Evolutionary conservation across 30 jellyfish, hydroid and myxozoan genomes (phyloP).

Genomic region (Hydractinia symbiolongicarpus): DNA sequence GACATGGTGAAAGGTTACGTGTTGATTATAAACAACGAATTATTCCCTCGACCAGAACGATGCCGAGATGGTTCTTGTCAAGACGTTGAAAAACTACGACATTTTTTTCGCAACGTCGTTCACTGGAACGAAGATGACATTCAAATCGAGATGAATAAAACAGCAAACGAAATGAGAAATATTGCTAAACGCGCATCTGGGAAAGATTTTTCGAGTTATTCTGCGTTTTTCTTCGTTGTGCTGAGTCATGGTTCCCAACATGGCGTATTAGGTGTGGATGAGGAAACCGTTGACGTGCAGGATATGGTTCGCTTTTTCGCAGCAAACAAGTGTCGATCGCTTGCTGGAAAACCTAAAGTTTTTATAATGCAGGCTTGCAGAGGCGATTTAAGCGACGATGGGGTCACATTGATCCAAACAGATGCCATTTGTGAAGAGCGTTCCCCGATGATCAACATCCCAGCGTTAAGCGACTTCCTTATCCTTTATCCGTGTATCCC

Average conservation of each 20-base stretch:
- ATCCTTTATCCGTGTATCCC: constrained; percentile 57
- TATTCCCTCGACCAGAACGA: not conserved
- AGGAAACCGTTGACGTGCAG: constrained; percentile 3
- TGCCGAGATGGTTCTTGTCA: constrained; percentile 33
- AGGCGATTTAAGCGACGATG: constrained; percentile 54
- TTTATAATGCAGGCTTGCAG: constrained; percentile 81
- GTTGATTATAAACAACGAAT: not conserved
- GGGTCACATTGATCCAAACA: not conserved
- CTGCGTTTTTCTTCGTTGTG: constrained; percentile 35
- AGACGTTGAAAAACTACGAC: constrained; percentile 38
- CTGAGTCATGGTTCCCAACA: constrained; percentile 51
- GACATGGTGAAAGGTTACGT: constrained; percentile 6
- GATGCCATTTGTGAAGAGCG: not conserved
- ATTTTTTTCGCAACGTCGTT: constrained; percentile 19
- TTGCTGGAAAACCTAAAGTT: constrained; percentile 51
- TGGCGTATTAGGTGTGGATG: constrained; percentile 59
- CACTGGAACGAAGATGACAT: constrained; percentile 17
- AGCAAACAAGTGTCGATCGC: constrained; percentile 50
- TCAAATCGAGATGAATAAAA: not conserved
- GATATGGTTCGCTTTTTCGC: constrained; percentile 32
- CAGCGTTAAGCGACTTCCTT: constrained; percentile 60
- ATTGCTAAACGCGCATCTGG: not conserved
- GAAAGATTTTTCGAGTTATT: not conserved
- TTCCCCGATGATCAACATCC: constrained; percentile 12
- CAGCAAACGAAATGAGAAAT: not conserved